A percentile compares a stretch with the other conserved stretches of the same genome.
phyloP scores from a whole-genome alignment of 1,140 invertebrate species.

The Scylla paramamosain region DNA sequence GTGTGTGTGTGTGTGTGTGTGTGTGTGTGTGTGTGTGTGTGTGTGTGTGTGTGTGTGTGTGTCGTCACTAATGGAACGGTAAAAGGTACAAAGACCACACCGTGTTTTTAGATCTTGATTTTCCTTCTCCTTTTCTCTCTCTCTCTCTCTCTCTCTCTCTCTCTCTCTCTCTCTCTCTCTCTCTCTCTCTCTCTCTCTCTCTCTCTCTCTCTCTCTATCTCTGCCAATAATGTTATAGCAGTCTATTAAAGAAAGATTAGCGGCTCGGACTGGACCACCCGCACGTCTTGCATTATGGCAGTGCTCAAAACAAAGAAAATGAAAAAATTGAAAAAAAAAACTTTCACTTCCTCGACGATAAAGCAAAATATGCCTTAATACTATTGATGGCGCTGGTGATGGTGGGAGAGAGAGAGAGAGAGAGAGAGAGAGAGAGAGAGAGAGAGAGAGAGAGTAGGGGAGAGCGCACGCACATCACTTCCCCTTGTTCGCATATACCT shows the following conservation, averaged over 20 bases:
- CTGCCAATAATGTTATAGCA: too few species aligned
- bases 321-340: background rate
- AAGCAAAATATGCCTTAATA: too few species aligned
- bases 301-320: background rate
- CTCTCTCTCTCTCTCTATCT: background rate
- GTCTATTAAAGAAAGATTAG: too few species aligned
- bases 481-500: too few species aligned
- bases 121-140: background rate
- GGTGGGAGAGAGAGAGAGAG: background rate
- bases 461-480: background rate
- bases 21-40: slow-evolving; percentile 41
- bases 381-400: background rate
- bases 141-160: background rate
- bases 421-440: slow-evolving; percentile 33
- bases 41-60: slow-evolving; percentile 33
- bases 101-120: background rate
- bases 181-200: slow-evolving; percentile 35
- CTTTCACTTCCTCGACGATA: too few species aligned
- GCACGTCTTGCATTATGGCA: too few species aligned
- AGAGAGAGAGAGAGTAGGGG: slow-evolving; percentile 27
- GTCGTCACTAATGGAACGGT: background rate
- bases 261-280: too few species aligned
- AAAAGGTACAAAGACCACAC: background rate
- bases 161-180: slow-evolving; percentile 10
- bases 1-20: slow-evolving; percentile 47